A percentile compares a stretch with the other conserved stretches of the same genome.
phyloP scores from a whole-genome alignment of 2,113 vertebrate species.

The Onychostoma macrolepis region DNA sequence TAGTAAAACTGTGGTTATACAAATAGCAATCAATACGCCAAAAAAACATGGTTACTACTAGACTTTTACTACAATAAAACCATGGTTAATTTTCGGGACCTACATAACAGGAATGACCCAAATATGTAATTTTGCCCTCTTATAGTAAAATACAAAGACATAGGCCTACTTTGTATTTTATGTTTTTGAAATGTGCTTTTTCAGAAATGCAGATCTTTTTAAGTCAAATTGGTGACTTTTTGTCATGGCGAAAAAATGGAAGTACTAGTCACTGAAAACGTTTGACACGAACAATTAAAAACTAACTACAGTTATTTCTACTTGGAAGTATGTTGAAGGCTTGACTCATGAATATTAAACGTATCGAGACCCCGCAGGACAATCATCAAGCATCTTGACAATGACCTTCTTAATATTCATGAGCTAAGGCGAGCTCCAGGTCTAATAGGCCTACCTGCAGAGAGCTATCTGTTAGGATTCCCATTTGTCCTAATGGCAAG shows the following conservation, averaged over 20 bases:
- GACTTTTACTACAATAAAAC: too few relatives aligned
- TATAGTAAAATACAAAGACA: too few relatives aligned
- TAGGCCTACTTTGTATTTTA: too few relatives aligned
- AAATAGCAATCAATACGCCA: too few relatives aligned
- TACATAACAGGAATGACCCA: background rate
- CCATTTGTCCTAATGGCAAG: background rate
- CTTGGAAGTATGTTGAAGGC: background rate
- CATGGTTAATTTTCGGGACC: background rate
- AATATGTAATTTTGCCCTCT: background rate
- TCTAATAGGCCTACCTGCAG: background rate
- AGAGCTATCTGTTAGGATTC: background rate
- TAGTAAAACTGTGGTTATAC: too few relatives aligned
- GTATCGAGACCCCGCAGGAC: background rate
- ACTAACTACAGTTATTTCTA: background rate
- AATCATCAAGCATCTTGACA: background rate
- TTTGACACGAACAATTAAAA: background rate
- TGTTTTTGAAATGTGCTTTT: background rate
- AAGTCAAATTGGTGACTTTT: background rate
- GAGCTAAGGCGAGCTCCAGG: background rate
- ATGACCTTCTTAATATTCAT: conserved; percentile 7
- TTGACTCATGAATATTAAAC: background rate
- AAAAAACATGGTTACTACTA: too few relatives aligned
- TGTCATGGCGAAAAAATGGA: background rate
- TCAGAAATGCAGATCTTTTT: too few relatives aligned
- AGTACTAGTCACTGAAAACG: background rate